Percentiles rank a stretch among this genome's conserved stretches.
Evolutionary conservation across 2,113 vertebrate species (phyloP).

Genomic region (Galbula dea): DNA sequence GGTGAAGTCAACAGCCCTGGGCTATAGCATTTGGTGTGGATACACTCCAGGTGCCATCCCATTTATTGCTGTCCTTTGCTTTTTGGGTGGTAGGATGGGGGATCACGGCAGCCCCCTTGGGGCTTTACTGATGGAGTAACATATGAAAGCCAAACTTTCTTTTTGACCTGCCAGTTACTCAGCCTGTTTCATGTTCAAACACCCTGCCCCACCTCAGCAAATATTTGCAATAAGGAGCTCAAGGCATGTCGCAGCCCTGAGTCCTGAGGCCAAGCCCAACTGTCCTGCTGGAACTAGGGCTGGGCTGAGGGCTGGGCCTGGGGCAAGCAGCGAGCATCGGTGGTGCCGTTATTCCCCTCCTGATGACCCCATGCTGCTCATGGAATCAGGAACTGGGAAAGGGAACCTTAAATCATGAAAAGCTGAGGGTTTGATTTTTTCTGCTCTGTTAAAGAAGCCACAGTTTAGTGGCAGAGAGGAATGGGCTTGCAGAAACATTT

Average conservation of each 20-base stretch:
- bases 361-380: fast-evolving
- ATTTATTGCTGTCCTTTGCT: not conserved
- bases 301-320: not conserved
- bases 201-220: not conserved
- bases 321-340: not conserved
- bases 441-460: not conserved
- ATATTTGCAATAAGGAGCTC: constrained; percentile 9
- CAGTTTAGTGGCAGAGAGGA: not conserved
- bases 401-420: not conserved
- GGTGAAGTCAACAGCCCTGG: not conserved
- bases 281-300: not conserved
- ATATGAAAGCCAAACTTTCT: not conserved
- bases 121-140: not conserved
- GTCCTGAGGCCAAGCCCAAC: not conserved
- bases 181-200: not conserved
- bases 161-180: not conserved
- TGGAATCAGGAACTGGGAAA: not conserved
- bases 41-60: not conserved
- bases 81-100: fast-evolving
- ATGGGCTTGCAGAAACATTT: not conserved
- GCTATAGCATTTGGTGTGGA: not conserved
- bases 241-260: not conserved
- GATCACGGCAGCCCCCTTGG: fast-evolving
- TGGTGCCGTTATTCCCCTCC: not conserved
- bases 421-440: not conserved